Percentiles rank a stretch among this genome's conserved stretches.
Evolutionary conservation across 2,113 vertebrate species (phyloP).

Genomic region (Chlorocebus sabaeus): DNA sequence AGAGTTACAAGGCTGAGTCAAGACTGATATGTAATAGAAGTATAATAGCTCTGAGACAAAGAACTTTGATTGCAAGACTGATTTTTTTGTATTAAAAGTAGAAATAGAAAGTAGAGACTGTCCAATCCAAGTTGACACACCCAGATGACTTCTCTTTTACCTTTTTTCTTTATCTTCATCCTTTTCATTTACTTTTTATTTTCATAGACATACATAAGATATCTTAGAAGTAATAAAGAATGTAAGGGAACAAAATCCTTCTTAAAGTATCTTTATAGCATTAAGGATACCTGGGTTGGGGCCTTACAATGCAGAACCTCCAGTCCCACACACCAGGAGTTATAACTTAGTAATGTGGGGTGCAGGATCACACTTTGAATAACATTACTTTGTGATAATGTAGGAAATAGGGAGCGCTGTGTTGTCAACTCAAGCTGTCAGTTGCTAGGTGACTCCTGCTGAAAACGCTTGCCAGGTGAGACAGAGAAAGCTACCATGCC

Average conservation of each 20-base stretch:
- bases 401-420: neutral
- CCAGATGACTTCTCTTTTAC: neutral
- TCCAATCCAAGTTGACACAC: neutral
- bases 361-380: neutral
- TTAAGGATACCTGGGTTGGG: neutral
- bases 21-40: neutral
- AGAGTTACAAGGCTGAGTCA: neutral
- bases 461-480: neutral
- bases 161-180: neutral
- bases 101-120: neutral
- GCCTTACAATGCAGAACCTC: neutral
- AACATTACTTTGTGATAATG: neutral
- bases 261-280: neutral
- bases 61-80: neutral
- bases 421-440: neutral
- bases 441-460: neutral
- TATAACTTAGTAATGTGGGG: neutral
- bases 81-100: neutral
- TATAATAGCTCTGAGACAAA: neutral
- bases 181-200: neutral
- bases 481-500: neutral
- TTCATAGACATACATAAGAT: neutral
- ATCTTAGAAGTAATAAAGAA: neutral
- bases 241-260: neutral
- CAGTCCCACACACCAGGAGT: fast-evolving